Base-by-base conservation (phyloP, 2,888 invertebrate genomes). In the Chrysopilus asiliformis region DNA sequence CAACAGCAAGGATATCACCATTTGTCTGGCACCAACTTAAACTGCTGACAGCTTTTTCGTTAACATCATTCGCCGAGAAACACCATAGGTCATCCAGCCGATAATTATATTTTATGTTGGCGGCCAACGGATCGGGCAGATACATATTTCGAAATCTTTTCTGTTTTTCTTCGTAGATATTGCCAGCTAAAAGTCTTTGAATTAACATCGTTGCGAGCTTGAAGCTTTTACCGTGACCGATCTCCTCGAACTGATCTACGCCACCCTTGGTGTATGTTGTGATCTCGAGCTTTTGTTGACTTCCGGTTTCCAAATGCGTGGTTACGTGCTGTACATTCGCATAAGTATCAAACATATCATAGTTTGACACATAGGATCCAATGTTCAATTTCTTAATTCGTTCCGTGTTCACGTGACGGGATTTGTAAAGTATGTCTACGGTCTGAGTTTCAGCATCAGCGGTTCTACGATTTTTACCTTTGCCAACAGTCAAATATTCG, bases 261-360 rank as follows among this genome's bases (percentile, higher is more conserved):
- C 56, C 58, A 1, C 52, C 52, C 8, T 25, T 32, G 13, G 45
- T 53, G 20, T 58, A 61, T 1, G 60, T 60, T 10, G 58, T 60
- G 4, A 61, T 46, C 33, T 60, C 50, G 32, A 60, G 43, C 7
- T 69, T 66, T 59, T 68, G 64, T 42, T 66, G 65, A 28, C 68
- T 70, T 8, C 64, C 59, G 30, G 57, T 45, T 17, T 53, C 49
- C 1, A 58, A 45, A 20, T 51, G 55, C 10, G 43, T 44, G 26
- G 56, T 53, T 7, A 29, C 32, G 41, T 51, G 49, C n/a, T 65
- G 64, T 19, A 71, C 49, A 32, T 60, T 60, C 5, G 65, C 64
- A 46, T 74, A 79, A 0, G 76, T 78, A 50, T 84, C 84, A 48
- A 74, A 73, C 74, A 84, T 80, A 47, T 83, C 79, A 72, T 81